phyloP scores from a whole-genome alignment of 2,888 invertebrate species.

The Pycnomerus fuliginosus region DNA sequence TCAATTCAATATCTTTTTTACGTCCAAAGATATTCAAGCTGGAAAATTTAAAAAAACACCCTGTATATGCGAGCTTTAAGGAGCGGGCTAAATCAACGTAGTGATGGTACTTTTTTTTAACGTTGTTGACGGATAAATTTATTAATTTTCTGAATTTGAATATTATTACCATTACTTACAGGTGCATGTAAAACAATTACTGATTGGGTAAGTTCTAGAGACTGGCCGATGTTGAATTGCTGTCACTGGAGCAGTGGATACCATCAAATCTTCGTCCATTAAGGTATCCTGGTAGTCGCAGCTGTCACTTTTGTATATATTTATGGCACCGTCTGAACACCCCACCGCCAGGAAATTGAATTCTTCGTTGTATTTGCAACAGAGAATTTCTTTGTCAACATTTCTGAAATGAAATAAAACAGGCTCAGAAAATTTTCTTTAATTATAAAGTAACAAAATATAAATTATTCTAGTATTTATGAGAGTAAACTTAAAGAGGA shows the following conservation, averaged over 20 bases:
- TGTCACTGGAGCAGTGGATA: conserved; percentile 57
- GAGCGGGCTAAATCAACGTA: too few relatives aligned
- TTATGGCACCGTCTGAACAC: conserved; percentile 60
- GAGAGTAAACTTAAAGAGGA: too few relatives aligned
- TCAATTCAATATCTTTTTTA: too few relatives aligned
- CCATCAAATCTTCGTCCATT: conserved; percentile 50
- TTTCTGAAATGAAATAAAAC: conserved; percentile 33
- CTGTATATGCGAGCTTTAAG: too few relatives aligned
- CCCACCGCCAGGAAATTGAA: conserved; percentile 61
- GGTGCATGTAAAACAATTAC: conserved; percentile 59
- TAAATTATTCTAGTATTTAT: too few relatives aligned
- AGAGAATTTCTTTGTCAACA: conserved; percentile 53
- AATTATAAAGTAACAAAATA: conserved; percentile 1
- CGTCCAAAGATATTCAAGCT: too few relatives aligned
- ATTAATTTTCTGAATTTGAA: too few relatives aligned
- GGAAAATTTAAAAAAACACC: too few relatives aligned
- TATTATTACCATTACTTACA: conserved; percentile 52
- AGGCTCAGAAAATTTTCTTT: conserved; percentile 3
- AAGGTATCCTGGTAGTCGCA: conserved; percentile 56
- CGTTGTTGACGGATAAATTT: too few relatives aligned
- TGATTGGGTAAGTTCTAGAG: conserved; percentile 60
- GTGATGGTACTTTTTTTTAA: too few relatives aligned
- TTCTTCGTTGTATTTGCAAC: conserved; percentile 64
- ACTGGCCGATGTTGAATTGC: conserved; percentile 62
- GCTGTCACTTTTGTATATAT: conserved; percentile 57